Percentiles rank a stretch among this genome's conserved stretches.
Evolutionary conservation across 2,113 vertebrate genomes (phyloP).

Genomic region (Morone saxatilis): DNA sequence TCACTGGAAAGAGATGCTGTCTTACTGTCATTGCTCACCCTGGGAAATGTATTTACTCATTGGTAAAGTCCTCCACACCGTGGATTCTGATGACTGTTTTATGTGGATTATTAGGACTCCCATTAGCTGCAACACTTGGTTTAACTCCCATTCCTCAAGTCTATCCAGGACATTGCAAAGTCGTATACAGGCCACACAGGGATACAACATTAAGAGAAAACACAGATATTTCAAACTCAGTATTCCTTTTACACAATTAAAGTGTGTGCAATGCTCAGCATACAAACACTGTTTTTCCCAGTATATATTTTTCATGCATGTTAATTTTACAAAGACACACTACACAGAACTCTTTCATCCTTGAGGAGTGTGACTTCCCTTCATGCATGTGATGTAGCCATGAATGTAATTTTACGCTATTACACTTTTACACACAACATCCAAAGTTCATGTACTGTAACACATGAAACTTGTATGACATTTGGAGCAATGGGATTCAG

Average conservation of each 20-base stretch:
- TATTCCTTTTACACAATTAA: not conserved
- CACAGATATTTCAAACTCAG: not conserved
- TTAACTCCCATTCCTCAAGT: constrained; percentile 1
- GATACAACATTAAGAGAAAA: not conserved
- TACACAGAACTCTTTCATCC: not conserved
- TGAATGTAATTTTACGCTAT: constrained; percentile 31
- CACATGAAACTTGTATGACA: constrained; percentile 47
- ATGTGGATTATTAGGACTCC: constrained; percentile 19
- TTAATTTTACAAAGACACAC: constrained; percentile 20
- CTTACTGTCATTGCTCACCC: constrained; percentile 25
- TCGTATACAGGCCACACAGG: not conserved
- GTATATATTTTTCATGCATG: constrained; percentile 42
- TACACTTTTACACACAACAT: constrained; percentile 12
- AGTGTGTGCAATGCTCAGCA: not conserved
- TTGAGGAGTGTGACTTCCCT: constrained; percentile 11
- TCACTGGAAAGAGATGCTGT: constrained; percentile 46
- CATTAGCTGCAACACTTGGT: constrained; percentile 23
- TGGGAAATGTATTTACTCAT: constrained; percentile 36
- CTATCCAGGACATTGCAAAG: not conserved
- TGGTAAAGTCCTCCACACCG: constrained; percentile 1
- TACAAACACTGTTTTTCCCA: constrained; percentile 2
- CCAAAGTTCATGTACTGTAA: constrained; percentile 32
- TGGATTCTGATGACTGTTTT: constrained; percentile 20
- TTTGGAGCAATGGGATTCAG: constrained; percentile 5
- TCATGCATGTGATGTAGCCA: constrained; percentile 59